Conservation (phyloP, 2,113 vertebrate genomes). For the Nesoenas mayeri region DNA sequence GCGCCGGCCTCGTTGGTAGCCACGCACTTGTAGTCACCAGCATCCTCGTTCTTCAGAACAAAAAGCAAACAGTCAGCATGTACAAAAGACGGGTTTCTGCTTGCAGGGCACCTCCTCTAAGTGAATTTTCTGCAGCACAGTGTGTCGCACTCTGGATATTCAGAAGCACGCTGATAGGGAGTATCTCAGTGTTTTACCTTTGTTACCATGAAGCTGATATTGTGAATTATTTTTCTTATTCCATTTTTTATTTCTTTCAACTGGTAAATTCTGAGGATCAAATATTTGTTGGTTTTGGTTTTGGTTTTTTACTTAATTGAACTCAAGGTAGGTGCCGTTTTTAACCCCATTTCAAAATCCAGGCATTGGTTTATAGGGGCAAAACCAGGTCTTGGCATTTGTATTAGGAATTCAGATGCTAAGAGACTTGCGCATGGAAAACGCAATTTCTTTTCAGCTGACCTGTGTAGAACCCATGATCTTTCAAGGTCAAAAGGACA, state of each 20-base stretch:
- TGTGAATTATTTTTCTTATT: background rate
- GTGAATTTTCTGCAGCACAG: background rate
- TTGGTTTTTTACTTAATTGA: background rate
- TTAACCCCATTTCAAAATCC: background rate
- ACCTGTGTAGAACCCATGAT: background rate
- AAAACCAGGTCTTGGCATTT: background rate
- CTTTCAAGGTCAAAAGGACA: background rate
- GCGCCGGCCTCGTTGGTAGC: slow-evolving; percentile 91
- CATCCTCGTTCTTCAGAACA: slow-evolving; percentile 86
- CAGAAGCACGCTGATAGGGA: background rate
- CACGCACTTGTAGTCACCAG: slow-evolving; percentile 92
- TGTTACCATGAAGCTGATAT: background rate
- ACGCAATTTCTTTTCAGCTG: background rate
- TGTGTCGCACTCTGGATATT: background rate
- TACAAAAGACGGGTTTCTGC: background rate
- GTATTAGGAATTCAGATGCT: background rate
- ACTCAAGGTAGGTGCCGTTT: background rate
- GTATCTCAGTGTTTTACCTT: background rate
- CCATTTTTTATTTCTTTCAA: background rate
- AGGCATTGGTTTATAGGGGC: background rate
- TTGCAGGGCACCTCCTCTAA: background rate
- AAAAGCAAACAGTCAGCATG: background rate
- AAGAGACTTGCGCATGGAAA: background rate
- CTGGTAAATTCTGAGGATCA: background rate
- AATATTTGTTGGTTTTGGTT: no score